A percentile compares a stretch with the other conserved stretches of the same genome.
Conservation (phyloP, 2,797 vertebrate genomes). For the Eptatretus atami region DNA sequence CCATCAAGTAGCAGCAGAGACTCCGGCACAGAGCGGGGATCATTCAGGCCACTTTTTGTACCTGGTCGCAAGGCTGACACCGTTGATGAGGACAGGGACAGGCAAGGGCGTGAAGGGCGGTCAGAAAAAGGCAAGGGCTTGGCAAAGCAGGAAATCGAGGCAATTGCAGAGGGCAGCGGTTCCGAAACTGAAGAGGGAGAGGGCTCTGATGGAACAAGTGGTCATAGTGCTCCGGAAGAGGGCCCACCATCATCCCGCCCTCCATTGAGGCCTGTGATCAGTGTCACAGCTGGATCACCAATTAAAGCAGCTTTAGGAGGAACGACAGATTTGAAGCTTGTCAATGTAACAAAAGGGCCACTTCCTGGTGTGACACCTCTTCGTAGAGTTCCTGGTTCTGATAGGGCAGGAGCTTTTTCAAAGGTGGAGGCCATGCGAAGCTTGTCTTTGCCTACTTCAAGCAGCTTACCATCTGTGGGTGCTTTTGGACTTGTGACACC, state of each 20-base stretch:
- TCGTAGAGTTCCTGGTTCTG: too few relatives aligned
- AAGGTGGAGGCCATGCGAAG: too few relatives aligned
- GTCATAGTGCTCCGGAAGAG: not conserved
- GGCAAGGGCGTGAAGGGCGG: constrained; percentile 11
- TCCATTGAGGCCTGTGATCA: not conserved
- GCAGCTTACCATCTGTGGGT: too few relatives aligned
- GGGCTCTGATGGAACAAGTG: constrained; percentile 32
- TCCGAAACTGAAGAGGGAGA: constrained; percentile 77
- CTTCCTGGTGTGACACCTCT: too few relatives aligned
- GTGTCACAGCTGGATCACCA: not conserved
- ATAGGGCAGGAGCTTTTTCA: too few relatives aligned
- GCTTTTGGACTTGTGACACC: too few relatives aligned
- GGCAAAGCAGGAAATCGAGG: constrained; percentile 48
- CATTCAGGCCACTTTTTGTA: constrained; percentile 2
- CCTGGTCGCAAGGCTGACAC: not conserved
- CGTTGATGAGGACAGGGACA: not conserved
- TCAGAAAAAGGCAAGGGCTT: constrained; percentile 60
- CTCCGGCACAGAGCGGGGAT: not conserved
- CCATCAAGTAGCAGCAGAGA: not conserved
- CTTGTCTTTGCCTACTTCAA: too few relatives aligned
- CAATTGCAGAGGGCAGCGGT: constrained; percentile 71
- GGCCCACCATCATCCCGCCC: too few relatives aligned
- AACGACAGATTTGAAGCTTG: not conserved
- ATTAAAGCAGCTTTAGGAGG: not conserved
- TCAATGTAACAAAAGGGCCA: not conserved